Evolutionary conservation across 2,888 invertebrate species (phyloP), one percentile per base, ranked within the genome.

Genomic region (Melanchra persicariae): DNA sequence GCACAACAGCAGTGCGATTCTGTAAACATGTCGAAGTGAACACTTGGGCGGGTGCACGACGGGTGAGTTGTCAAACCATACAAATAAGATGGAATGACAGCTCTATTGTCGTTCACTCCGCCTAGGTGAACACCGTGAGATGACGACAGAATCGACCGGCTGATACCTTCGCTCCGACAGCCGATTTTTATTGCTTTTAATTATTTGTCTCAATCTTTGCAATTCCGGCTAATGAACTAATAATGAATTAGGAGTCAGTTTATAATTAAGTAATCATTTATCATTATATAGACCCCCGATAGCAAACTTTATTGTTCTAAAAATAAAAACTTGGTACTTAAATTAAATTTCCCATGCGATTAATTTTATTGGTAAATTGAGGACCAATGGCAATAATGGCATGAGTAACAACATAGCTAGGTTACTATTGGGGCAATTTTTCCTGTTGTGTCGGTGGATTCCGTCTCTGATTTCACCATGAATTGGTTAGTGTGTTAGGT

Each of bases 131-230:
- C n/a, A n/a, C n/a, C n/a, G n/a, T n/a, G n/a, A n/a, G n/a, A n/a
- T n/a, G n/a, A n/a, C n/a, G n/a, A n/a, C n/a, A n/a, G n/a, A n/a
- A n/a, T n/a, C n/a, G n/a, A n/a, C n/a, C n/a, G n/a, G n/a, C n/a
- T n/a, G n/a, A n/a, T n/a, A 66, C 51, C 74, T 74, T 74, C 55
- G 22, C 17, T 17, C 10, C 40, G 22, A 65, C 54, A 51, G 43
- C 19, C 60, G 47, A 54, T 73, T 52, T 24, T 78, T 68, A 54
- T 77, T 77, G 55, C 22, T 62, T 12, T 37, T 54, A 37, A 6
- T 51, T 59, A 65, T 63, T 40, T 49, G 52, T 47, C 26, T 34
- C 30, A n/a, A n/a, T n/a, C n/a, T n/a, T 19, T 43, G 43, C 24
- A 62, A 30, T 62, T 12, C 57, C 40, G 43, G 43, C 17, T 58